Evolutionary conservation across 2,888 invertebrate genomes (phyloP).

Genomic region (Hesperia comma): DNA sequence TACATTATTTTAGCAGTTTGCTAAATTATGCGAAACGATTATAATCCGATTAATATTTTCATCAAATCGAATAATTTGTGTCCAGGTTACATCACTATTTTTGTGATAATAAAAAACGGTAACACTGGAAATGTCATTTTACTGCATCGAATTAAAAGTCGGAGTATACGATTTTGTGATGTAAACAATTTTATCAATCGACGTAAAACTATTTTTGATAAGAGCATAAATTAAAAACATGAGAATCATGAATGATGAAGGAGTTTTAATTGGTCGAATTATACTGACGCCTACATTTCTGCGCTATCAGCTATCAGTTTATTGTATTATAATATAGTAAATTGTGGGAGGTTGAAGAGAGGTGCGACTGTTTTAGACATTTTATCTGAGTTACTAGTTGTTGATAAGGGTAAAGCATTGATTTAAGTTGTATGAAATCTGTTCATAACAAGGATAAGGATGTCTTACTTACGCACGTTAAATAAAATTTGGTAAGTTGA

Average conservation of each 20-base stretch:
- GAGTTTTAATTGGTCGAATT: conserved; percentile 27
- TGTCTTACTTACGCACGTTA: conserved; percentile 65
- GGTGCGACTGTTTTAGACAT: conserved; percentile 32
- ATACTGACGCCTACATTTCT: conserved; percentile 16
- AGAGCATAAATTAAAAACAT: conserved; percentile 34
- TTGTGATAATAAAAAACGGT: no score
- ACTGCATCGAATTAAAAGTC: no score
- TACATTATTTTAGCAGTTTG: no score
- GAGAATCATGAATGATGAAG: conserved; percentile 41
- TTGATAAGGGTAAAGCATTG: conserved; percentile 43
- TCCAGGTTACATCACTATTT: no score
- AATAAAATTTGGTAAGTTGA: conserved; percentile 64
- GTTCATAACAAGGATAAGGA: conserved; percentile 53
- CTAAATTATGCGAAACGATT: no score
- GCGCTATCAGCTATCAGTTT: conserved; percentile 37
- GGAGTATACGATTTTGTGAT: background rate
- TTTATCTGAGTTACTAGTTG: conserved; percentile 41
- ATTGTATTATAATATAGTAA: conserved; percentile 12
- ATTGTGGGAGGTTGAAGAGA: conserved; percentile 22
- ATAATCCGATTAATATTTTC: no score
- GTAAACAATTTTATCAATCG: background rate
- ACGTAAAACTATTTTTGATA: conserved; percentile 7
- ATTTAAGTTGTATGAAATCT: conserved; percentile 35
- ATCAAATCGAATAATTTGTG: no score
- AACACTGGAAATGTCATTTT: no score